Conservation (phyloP, 1,140 invertebrate species). For the Drosophila bipectinata region DNA sequence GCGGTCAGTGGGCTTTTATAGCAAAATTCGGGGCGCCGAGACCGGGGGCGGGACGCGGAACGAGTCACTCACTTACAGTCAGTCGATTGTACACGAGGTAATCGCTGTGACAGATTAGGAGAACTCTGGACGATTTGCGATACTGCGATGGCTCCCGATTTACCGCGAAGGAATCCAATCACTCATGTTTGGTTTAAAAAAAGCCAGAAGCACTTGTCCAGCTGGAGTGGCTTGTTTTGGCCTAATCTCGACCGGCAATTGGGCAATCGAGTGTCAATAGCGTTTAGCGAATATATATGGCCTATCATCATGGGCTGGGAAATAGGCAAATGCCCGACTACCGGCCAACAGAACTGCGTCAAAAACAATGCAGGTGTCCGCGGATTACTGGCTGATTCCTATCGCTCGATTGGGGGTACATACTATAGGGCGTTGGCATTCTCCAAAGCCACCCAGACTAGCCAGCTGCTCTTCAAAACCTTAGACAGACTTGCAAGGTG, state of each 20-base stretch:
- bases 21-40: not conserved
- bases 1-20: conserved; percentile 58
- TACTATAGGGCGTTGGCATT: not conserved
- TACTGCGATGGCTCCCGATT: conserved; percentile 23
- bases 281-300: conserved; percentile 44
- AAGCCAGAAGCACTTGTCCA: conserved; percentile 19
- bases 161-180: conserved; percentile 20
- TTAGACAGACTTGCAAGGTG: not conserved
- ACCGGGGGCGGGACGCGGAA: not conserved
- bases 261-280: conserved; percentile 56
- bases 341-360: conserved; percentile 29
- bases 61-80: not conserved
- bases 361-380: conserved; percentile 32
- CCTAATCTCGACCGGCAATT: conserved; percentile 59
- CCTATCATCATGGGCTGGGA: conserved; percentile 32
- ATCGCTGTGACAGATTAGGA: conserved; percentile 29
- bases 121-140: not conserved
- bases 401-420: conserved; percentile 40
- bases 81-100: conserved; percentile 1
- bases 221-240: conserved; percentile 47
- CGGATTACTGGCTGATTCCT: conserved; percentile 40
- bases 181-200: not conserved
- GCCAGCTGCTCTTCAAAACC: conserved; percentile 9
- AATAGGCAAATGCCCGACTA: conserved; percentile 33
- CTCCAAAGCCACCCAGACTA: not conserved